Evolutionary conservation across 2,797 vertebrate species (phyloP).

Genomic region (Prunella strophiata): DNA sequence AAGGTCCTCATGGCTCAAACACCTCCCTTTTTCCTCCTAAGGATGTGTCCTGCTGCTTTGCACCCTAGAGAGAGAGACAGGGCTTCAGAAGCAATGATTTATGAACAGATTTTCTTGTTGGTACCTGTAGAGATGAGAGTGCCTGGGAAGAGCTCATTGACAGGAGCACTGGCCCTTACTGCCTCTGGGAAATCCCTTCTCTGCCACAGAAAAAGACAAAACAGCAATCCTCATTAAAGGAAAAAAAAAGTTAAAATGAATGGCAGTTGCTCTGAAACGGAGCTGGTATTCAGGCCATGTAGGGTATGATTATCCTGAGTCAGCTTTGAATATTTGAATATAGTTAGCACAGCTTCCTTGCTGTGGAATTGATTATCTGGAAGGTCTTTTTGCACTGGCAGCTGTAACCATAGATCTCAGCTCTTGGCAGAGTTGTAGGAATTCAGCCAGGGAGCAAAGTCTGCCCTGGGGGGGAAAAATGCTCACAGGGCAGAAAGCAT

Average conservation of each 20-base stretch:
- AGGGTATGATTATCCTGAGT: background rate
- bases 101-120: background rate
- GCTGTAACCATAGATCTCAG: background rate
- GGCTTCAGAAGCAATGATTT: background rate
- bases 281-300: background rate
- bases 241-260: background rate
- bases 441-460: background rate
- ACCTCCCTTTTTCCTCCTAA: background rate
- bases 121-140: background rate
- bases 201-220: background rate
- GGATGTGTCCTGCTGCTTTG: background rate
- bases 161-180: background rate
- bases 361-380: background rate
- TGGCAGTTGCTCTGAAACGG: background rate
- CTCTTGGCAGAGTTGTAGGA: background rate
- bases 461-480: fast-evolving
- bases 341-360: background rate
- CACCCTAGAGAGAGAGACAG: background rate
- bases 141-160: background rate
- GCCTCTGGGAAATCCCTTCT: background rate
- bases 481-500: fast-evolving
- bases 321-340: constrained; percentile 2
- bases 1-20: background rate
- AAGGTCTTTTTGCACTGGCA: background rate
- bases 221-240: background rate